Percentiles rank a stretch among this genome's conserved stretches.
These are phyloP conservation scores for Alligator mississippiensis DNA, from an alignment of 2,113 vertebrate genomes.

Conservation along the genomic window DNA sequence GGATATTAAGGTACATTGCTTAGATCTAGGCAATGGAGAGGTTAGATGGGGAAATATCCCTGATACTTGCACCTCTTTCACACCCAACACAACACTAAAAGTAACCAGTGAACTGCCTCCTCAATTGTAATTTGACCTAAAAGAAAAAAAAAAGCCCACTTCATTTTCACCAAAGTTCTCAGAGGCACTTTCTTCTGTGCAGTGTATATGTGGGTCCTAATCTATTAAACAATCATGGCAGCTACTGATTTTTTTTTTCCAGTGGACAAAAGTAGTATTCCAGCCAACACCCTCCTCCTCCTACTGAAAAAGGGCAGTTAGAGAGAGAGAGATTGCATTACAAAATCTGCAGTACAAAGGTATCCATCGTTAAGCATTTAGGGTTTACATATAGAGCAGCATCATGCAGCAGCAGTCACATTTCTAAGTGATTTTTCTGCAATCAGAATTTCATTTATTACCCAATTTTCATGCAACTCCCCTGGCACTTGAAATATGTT, in stretches of 20 bases:
- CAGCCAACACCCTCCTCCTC: not conserved
- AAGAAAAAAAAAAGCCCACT: slow-evolving; percentile 45
- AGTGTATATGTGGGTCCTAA: not conserved
- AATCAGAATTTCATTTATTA: slow-evolving; percentile 89
- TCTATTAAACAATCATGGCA: slow-evolving; percentile 47
- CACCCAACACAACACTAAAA: not conserved
- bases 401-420: slow-evolving; percentile 54
- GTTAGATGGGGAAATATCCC: not conserved
- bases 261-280: slow-evolving; percentile 21
- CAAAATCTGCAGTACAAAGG: slow-evolving; percentile 20
- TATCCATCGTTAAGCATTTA: slow-evolving; percentile 55
- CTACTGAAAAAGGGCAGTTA: slow-evolving; percentile 16
- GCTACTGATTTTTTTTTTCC: slow-evolving; percentile 51
- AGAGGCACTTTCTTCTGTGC: not conserved
- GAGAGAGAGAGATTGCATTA: slow-evolving; percentile 38
- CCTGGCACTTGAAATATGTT: slow-evolving; percentile 84
- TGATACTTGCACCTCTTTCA: not conserved
- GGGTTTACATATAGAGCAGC: slow-evolving; percentile 65
- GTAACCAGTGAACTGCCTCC: not conserved
- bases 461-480: slow-evolving; percentile 80
- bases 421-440: slow-evolving; percentile 78
- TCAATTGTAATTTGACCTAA: not conserved
- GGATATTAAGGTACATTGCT: not conserved
- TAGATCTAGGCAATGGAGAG: not conserved
- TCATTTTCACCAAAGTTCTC: not conserved